Evolutionary conservation across 2,888 invertebrate species (phyloP).

Genomic region (Melinaea marsaeus): DNA sequence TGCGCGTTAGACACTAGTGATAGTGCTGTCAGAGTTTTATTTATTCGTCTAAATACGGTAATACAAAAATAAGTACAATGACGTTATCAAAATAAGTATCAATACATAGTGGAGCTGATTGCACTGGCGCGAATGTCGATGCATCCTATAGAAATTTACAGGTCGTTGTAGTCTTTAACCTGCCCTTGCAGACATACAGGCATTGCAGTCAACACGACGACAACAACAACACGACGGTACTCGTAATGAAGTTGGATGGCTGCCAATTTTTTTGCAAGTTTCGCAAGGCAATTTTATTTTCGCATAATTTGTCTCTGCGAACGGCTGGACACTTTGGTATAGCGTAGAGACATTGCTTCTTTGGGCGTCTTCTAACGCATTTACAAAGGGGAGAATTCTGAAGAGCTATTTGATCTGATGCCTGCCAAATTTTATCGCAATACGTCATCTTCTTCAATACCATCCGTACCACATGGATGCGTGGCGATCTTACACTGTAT

Average conservation of each 20-base stretch:
- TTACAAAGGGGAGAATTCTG: no score
- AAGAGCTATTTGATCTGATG: slow-evolving; percentile 11
- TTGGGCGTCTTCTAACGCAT: no score
- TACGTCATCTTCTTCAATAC: no score
- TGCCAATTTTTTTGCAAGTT: slow-evolving; percentile 33
- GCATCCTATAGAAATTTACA: slow-evolving; percentile 41
- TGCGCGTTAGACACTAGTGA: no score
- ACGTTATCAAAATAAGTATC: slow-evolving; percentile 16
- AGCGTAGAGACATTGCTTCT: no score
- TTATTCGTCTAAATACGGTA: no score
- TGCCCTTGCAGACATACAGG: slow-evolving; percentile 28
- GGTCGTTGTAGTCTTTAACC: slow-evolving; percentile 39
- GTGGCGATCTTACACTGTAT: no score
- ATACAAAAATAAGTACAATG: no score
- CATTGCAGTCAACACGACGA: slow-evolving; percentile 32
- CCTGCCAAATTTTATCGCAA: slow-evolving; percentile 20
- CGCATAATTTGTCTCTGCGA: slow-evolving; percentile 32
- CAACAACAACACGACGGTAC: slow-evolving; percentile 27
- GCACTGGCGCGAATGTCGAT: slow-evolving; percentile 42
- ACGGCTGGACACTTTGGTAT: no score
- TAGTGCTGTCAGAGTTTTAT: no score
- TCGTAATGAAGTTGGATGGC: slow-evolving; percentile 35
- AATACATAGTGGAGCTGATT: slow-evolving; percentile 32
- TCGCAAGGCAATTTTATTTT: slow-evolving; percentile 34
- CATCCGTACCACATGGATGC: no score